These are phyloP conservation scores for Bombylius major DNA, from an alignment of 2,888 invertebrate species.

Conservation along the genomic window DNA sequence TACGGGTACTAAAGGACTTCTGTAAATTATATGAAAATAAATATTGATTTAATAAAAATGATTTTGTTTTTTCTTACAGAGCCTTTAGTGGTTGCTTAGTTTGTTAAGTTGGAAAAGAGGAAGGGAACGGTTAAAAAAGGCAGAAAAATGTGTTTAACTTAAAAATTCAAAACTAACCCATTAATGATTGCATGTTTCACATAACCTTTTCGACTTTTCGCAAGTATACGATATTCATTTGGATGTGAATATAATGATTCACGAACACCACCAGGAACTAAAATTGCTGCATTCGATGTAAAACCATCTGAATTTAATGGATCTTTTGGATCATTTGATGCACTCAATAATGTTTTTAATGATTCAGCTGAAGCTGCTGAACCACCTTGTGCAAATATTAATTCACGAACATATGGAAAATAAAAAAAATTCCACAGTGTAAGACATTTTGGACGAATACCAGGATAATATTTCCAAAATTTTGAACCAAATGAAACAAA, in stretches of 20 bases:
- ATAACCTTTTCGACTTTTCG: conserved; percentile 69
- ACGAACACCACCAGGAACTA: conserved; percentile 81
- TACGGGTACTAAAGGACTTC: conserved; percentile 73
- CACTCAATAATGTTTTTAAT: conserved; percentile 46
- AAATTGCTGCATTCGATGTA: conserved; percentile 44
- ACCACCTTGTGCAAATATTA: conserved; percentile 42
- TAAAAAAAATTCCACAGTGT: conserved; percentile 62
- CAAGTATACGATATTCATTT: conserved; percentile 54
- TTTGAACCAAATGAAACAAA: conserved; percentile 58
- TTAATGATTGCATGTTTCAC: conserved; percentile 57
- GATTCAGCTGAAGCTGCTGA: conserved; percentile 54
- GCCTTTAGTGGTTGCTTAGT: too few species aligned
- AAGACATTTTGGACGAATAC: conserved; percentile 45
- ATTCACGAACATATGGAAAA: conserved; percentile 59
- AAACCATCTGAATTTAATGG: conserved; percentile 28
- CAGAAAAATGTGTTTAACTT: too few species aligned
- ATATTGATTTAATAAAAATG: too few species aligned
- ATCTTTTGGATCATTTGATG: conserved; percentile 28
- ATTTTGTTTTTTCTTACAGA: too few species aligned
- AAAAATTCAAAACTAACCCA: conserved; percentile 51
- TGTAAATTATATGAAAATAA: conserved; percentile 28
- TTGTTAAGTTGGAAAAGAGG: too few species aligned
- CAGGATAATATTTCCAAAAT: conserved; percentile 43
- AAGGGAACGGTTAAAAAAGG: too few species aligned
- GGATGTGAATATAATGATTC: conserved; percentile 77